Evolutionary conservation across 1,140 invertebrate species (phyloP).

Genomic region (Penaeus chinensis): DNA sequence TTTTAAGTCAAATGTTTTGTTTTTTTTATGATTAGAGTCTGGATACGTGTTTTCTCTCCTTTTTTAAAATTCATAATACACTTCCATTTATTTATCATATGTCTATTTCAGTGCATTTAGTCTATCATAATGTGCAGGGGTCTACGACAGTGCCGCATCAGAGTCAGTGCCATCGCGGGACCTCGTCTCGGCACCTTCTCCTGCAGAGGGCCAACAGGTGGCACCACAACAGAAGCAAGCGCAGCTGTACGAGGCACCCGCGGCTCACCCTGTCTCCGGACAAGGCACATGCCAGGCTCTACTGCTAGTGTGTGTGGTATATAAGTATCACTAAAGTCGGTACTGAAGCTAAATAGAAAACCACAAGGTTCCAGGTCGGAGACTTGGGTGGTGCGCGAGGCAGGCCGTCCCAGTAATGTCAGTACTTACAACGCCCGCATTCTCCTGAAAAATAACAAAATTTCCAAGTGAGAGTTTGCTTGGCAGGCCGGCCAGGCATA

Average conservation of each 20-base stretch:
- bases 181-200: not conserved
- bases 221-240: not conserved
- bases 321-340: slow-evolving; percentile 2
- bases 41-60: too few species aligned
- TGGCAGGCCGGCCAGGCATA: not conserved
- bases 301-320: slow-evolving; percentile 35
- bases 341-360: slow-evolving; percentile 23
- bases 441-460: slow-evolving; percentile 54
- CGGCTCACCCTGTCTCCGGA: slow-evolving; percentile 1
- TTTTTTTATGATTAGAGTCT: too few species aligned
- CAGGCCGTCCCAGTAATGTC: slow-evolving; percentile 30
- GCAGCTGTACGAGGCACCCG: not conserved
- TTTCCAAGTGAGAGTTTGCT: slow-evolving; percentile 35
- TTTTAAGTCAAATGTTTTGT: too few species aligned
- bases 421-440: slow-evolving; percentile 45
- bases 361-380: slow-evolving; percentile 21
- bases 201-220: not conserved
- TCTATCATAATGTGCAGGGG: too few species aligned
- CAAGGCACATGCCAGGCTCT: slow-evolving; percentile 9
- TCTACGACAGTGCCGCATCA: too few species aligned
- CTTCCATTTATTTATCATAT: too few species aligned
- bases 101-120: too few species aligned
- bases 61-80: too few species aligned
- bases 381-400: slow-evolving; percentile 28
- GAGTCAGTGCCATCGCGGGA: too few species aligned